Evolutionary conservation across 2,888 invertebrate species (phyloP).

Genomic region (Seira sanloemensis): DNA sequence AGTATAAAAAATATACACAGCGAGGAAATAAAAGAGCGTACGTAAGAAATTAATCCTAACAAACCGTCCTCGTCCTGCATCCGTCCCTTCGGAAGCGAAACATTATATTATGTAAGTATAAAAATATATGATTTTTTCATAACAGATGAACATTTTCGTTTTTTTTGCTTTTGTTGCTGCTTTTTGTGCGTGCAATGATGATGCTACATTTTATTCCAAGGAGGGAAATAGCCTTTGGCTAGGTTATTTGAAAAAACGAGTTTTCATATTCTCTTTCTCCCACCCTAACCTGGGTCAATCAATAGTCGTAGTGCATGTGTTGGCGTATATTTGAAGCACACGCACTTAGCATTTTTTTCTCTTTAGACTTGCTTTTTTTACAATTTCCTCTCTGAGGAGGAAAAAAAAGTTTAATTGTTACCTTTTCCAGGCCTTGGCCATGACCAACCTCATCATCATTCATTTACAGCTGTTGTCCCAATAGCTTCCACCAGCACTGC

Average conservation of each 20-base stretch:
- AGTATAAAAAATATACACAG: not conserved
- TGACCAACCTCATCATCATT: slow-evolving; percentile 33
- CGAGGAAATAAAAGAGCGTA: not conserved
- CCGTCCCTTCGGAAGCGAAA: not conserved
- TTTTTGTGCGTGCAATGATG: slow-evolving; percentile 14
- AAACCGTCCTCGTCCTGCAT: slow-evolving; percentile 25
- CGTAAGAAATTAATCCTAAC: slow-evolving; percentile 41
- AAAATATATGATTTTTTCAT: too few species aligned
- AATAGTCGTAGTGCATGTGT: not conserved
- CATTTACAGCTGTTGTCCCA: slow-evolving; percentile 54
- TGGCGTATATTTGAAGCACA: not conserved
- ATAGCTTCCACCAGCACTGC: too few species aligned
- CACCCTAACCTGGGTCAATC: slow-evolving; percentile 56
- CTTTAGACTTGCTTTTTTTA: slow-evolving; percentile 10
- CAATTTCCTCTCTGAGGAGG: slow-evolving; percentile 15
- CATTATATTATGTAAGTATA: not conserved
- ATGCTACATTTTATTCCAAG: not conserved
- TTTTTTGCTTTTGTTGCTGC: slow-evolving; percentile 1
- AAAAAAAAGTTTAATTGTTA: slow-evolving; percentile 5
- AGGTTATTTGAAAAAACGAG: slow-evolving; percentile 19
- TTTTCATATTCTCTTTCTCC: too few species aligned
- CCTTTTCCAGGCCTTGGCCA: slow-evolving; percentile 19
- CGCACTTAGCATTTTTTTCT: not conserved
- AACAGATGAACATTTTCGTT: slow-evolving; percentile 3
- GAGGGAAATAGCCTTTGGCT: slow-evolving; percentile 45